Evolutionary conservation across 2,113 vertebrate genomes (phyloP), one percentile per base, ranked within the genome.

Genomic region (Triplophysa siluroides): DNA sequence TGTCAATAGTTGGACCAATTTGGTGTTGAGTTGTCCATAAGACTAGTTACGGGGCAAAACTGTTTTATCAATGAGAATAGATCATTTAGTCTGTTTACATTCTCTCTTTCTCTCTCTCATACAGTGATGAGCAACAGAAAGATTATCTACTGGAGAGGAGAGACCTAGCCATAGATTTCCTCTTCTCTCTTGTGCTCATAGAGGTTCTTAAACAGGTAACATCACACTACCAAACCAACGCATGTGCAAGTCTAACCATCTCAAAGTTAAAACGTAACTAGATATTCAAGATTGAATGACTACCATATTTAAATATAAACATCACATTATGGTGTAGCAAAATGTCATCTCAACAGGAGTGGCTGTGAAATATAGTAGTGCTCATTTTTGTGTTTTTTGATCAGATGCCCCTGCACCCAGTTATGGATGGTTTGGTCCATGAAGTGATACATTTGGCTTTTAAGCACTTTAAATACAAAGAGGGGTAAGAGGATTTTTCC

Each of bases 401-500:
- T 23, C 92, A 99, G 98, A 98, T 99, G 91, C 95, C 96, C n/a
- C 95, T 98, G 84, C 98, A 99, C 91, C 98, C 98, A 86, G 94
- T 98, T 79, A 92, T 98, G 88, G 98, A 99, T 90, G 94, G 93
- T 89, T 95, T 98, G 87, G 96, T 98, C 87, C 96, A 98, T 81
- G 98, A 99, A 89, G 94, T 99, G 82, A 95, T 97, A 88, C 96
- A 98, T 87, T 89, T 99, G 92, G 93, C 97, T 80, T 99, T 99
- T 90, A 99, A 96, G 93, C 97, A 99, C 95, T 99, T 99, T 95
- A 99, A 96, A 89, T 99, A 98, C 88, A 99, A 97, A 90, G 97
- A 99, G 93, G 97, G 98, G 96, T 99, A 94, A 94, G 47, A 93
- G 2, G 41, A 79, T 10, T 68, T 88, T 41, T 12, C 29, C n/a